phyloP scores from a whole-genome alignment of 2,888 invertebrate species.

The Eulithis testata region DNA sequence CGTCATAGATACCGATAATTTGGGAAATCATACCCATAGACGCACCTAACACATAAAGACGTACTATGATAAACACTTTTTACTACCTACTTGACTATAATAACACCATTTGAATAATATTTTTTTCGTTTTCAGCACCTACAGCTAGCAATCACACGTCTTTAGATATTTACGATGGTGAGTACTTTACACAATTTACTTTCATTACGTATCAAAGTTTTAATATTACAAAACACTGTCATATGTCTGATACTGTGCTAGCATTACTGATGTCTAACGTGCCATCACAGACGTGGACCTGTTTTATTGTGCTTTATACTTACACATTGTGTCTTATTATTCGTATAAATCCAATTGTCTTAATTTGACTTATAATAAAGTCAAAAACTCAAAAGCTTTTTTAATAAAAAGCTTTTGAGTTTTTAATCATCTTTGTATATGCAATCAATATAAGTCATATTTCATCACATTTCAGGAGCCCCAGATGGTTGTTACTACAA shows the following conservation, averaged over 20 bases:
- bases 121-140: conserved; percentile 86
- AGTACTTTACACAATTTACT: conserved; percentile 36
- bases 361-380: no score
- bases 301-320: background rate
- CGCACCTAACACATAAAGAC: background rate
- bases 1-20: conserved; percentile 22
- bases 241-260: no score
- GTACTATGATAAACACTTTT: no score
- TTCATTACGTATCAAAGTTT: background rate
- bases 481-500: conserved; percentile 95
- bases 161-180: conserved; percentile 86
- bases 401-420: no score
- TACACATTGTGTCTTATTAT: no score
- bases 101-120: no score
- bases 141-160: conserved; percentile 86
- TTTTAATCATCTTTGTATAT: no score
- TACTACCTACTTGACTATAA: no score
- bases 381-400: no score
- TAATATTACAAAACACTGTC: background rate
- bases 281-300: no score
- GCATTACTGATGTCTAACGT: no score
- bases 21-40: conserved; percentile 23
- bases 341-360: no score
- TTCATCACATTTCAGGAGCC: conserved; percentile 68
- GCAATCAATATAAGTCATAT: background rate